Conservation (phyloP, 2,113 vertebrate genomes). For the Collichthys lucidus region DNA sequence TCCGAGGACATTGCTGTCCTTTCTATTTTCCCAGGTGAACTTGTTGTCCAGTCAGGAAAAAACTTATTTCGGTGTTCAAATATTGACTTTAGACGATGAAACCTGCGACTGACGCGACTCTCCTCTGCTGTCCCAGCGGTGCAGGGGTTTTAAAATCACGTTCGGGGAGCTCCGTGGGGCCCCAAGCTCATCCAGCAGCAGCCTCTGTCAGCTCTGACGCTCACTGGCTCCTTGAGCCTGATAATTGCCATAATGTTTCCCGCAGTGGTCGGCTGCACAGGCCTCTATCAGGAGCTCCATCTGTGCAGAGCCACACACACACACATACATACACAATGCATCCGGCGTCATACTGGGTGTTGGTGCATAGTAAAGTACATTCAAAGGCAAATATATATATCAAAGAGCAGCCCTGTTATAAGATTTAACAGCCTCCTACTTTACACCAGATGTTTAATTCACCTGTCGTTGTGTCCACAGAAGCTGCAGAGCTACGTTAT, state of each 20-base stretch:
- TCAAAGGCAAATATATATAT: background rate
- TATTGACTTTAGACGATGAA: constrained; percentile 48
- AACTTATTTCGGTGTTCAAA: constrained; percentile 15
- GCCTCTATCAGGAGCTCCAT: constrained; percentile 59
- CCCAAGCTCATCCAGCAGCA: constrained; percentile 30
- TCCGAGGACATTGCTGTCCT: constrained; percentile 2
- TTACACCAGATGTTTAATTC: too few species aligned
- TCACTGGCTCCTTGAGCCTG: constrained; percentile 62
- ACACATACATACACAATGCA: constrained; percentile 26
- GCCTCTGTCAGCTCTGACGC: constrained; percentile 34
- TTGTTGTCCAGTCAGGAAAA: constrained; percentile 15
- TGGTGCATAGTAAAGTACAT: background rate
- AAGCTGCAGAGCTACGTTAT: too few species aligned
- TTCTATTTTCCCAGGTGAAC: background rate
- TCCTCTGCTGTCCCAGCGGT: constrained; percentile 33
- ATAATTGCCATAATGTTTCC: constrained; percentile 72
- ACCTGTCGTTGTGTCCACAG: too few species aligned
- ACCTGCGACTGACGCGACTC: background rate
- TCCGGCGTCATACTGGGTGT: background rate
- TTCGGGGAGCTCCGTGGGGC: constrained; percentile 12
- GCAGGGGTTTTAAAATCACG: constrained; percentile 19
- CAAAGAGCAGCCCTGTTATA: background rate
- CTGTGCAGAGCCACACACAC: constrained; percentile 49
- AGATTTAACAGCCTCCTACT: background rate
- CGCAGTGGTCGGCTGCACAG: constrained; percentile 66